phyloP scores from a whole-genome alignment of 2,113 vertebrate genomes.

The Sisor rabdophorus region DNA sequence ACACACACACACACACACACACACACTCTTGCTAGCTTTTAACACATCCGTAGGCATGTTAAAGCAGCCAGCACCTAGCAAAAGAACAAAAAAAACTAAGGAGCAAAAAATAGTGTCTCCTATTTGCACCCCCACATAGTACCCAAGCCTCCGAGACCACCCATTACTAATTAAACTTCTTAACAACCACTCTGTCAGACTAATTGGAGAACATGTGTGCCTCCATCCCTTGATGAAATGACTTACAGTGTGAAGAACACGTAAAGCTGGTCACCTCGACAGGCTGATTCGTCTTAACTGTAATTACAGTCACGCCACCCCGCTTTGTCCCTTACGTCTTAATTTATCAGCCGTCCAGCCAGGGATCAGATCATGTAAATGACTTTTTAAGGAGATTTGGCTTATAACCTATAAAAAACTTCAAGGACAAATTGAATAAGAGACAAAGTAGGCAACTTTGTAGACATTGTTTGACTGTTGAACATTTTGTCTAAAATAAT shows the following conservation, averaged over 20 bases:
- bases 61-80: conserved; percentile 14
- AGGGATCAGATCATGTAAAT: conserved; percentile 50
- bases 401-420: conserved; percentile 8
- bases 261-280: conserved; percentile 44
- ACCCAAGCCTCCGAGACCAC: conserved; percentile 65
- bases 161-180: conserved; percentile 81
- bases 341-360: conserved; percentile 48
- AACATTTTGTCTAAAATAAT: no score
- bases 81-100: neutral
- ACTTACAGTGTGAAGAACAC: conserved; percentile 56
- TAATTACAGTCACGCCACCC: conserved; percentile 52
- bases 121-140: conserved; percentile 73
- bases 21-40: conserved; percentile 36
- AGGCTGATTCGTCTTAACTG: conserved; percentile 54
- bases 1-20: neutral
- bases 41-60: conserved; percentile 42
- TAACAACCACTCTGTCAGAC: conserved; percentile 76
- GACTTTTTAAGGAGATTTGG: conserved; percentile 31
- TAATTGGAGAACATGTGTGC: conserved; percentile 50
- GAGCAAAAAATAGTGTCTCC: conserved; percentile 55
- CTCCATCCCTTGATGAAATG: conserved; percentile 56
- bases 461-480: neutral
- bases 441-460: neutral
- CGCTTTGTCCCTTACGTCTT: conserved; percentile 39
- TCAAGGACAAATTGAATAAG: conserved; percentile 12